Evolutionary conservation across 1,140 invertebrate genomes (phyloP), one percentile per base, ranked within the genome.

Genomic region (Drosophila orena): DNA sequence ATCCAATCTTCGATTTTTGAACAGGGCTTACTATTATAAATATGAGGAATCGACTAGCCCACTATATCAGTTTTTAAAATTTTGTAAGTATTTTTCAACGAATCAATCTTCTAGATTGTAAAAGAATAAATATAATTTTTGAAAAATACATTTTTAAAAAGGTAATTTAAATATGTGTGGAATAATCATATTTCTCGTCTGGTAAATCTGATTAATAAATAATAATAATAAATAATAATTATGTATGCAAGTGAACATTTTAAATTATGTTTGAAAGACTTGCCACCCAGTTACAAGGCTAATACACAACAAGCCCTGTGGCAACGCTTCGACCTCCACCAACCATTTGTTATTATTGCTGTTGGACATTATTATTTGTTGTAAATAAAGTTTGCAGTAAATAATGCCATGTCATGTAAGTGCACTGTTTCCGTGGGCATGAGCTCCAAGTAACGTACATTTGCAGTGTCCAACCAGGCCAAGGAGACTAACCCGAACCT

Each of bases 401-500:
- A 65, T 50, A 50, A 79, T 76, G 64, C 65, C 30, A 83, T 83
- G 80, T 76, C 80, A 44, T 68, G 80, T 85, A 11, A 49, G 42
- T 42, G 2, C n/a, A 11, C 52, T 24, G 7, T 27, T 27, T 30
- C 1, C 10, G 12, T 20, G 27, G 15, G 1, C 5, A 11, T 6
- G n/a, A 27, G 6, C 12, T 2, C 3, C 7, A 12, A 30, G 17
- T 11, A 35, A 43, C 3, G 10, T n/a, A 3, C 0, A 11, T 5
- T 52, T 60, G 6, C n/a, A 83, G 81, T 10, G 4, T 14, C 15
- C 30, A 37, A 6, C 30, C 17, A 50, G 49, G 14, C 11, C 12
- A 53, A 50, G 47, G 54, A 43, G 42, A 34, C 15, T n/a, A 37
- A 14, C 2, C 10, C 59, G 40, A 20, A 60, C 22, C 43, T 4